phyloP scores from a whole-genome alignment of 2,113 vertebrate species.

The Platysternon megacephalum region DNA sequence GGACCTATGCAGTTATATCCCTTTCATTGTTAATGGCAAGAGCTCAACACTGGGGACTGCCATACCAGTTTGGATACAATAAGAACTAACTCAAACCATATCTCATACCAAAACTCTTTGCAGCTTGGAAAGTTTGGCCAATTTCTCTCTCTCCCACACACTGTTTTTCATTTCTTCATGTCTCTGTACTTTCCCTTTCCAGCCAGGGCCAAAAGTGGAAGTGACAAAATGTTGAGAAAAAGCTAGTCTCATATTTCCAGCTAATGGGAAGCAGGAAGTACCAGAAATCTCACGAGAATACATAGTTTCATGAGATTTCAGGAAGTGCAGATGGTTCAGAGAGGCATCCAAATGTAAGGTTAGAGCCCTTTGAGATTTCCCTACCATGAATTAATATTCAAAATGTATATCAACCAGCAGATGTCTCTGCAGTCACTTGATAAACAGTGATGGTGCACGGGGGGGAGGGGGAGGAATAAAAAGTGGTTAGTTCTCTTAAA shows the following conservation, averaged over 20 bases:
- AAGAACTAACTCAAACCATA: not conserved
- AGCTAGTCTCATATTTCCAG: not conserved
- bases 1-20: not conserved
- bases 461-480: not conserved
- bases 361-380: not conserved
- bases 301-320: not conserved
- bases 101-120: not conserved
- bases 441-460: not conserved
- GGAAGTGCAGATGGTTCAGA: not conserved
- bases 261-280: not conserved
- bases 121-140: not conserved
- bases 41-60: not conserved
- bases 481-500: not conserved
- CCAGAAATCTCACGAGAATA: not conserved
- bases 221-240: not conserved
- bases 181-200: not conserved
- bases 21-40: not conserved
- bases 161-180: not conserved
- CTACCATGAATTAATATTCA: not conserved
- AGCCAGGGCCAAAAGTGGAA: not conserved
- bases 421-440: slow-evolving; percentile 42
- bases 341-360: not conserved
- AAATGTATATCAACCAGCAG: slow-evolving; percentile 43
- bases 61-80: not conserved
- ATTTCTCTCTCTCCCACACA: not conserved